Evolutionary conservation across 1,140 invertebrate species (phyloP).

Genomic region (Trissolcus basalis): DNA sequence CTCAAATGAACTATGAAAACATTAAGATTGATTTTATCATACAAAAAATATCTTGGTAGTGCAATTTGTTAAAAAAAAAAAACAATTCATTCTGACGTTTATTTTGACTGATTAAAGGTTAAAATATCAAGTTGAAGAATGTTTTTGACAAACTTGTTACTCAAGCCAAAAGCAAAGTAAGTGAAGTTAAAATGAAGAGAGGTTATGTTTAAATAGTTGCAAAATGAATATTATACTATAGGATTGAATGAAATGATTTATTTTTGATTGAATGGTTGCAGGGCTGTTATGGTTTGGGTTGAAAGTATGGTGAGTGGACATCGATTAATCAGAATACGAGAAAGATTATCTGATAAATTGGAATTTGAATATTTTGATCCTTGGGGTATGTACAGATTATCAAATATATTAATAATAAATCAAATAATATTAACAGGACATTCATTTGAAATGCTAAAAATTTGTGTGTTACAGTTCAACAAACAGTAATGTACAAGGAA

Average conservation of each 20-base stretch:
- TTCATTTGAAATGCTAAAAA: too few relatives aligned
- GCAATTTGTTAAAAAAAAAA: background rate
- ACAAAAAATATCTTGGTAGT: too few relatives aligned
- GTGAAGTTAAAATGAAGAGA: background rate
- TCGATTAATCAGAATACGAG: slow-evolving; percentile 79
- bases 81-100: background rate
- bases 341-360: slow-evolving; percentile 85
- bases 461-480: slow-evolving; percentile 78
- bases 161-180: slow-evolving; percentile 39
- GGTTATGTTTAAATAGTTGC: slow-evolving; percentile 1
- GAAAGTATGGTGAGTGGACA: slow-evolving; percentile 88
- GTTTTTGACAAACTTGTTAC: slow-evolving; percentile 32
- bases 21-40: too few relatives aligned
- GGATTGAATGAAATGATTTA: background rate
- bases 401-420: too few relatives aligned
- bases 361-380: slow-evolving; percentile 87
- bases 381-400: slow-evolving; percentile 79
- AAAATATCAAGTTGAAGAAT: background rate
- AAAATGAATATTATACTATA: background rate
- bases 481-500: slow-evolving; percentile 80
- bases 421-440: background rate
- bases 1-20: too few relatives aligned
- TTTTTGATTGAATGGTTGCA: slow-evolving; percentile 69
- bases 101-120: background rate
- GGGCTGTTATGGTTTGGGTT: slow-evolving; percentile 84